phyloP scores from a whole-genome alignment of 2,888 invertebrate genomes.

The Exocentrus adspersus region DNA sequence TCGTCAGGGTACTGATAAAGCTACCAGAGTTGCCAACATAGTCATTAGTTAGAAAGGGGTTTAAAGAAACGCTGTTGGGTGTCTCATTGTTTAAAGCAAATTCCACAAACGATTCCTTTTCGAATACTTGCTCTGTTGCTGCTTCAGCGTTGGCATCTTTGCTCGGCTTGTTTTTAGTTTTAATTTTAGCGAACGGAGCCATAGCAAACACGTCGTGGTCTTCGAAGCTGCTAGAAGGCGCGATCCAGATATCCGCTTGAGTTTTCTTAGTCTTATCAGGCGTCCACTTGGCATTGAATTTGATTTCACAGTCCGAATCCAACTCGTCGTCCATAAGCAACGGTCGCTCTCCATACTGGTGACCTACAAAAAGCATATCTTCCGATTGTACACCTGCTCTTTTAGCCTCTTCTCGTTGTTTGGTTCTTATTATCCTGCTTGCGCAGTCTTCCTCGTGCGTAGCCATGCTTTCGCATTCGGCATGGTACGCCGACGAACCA shows the following conservation, averaged over 20 bases:
- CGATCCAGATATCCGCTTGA: constrained; percentile 56
- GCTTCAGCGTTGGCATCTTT: too few relatives aligned
- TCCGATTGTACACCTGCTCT: constrained; percentile 59
- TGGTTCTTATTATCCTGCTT: constrained; percentile 65
- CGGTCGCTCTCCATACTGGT: constrained; percentile 80
- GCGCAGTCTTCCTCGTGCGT: constrained; percentile 70
- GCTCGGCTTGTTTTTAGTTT: constrained; percentile 31
- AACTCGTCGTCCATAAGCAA: constrained; percentile 81
- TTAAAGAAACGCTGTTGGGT: constrained; percentile 46
- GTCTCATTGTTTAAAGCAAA: constrained; percentile 17
- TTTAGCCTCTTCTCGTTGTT: constrained; percentile 64
- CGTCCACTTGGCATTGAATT: constrained; percentile 47
- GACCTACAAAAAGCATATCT: constrained; percentile 74
- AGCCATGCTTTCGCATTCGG: constrained; percentile 76
- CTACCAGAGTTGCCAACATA: constrained; percentile 39
- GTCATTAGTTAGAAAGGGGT: constrained; percentile 56
- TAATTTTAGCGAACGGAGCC: constrained; percentile 70
- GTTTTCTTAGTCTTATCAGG: constrained; percentile 41
- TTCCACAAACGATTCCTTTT: constrained; percentile 9
- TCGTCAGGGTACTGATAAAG: constrained; percentile 55
- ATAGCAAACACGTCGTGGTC: constrained; percentile 75
- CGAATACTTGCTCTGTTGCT: not conserved
- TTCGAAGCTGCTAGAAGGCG: constrained; percentile 59
- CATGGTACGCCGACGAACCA: constrained; percentile 76
- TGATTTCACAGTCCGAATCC: constrained; percentile 69